Conservation (phyloP, 2,113 vertebrate species). For the Trinectes maculatus region DNA sequence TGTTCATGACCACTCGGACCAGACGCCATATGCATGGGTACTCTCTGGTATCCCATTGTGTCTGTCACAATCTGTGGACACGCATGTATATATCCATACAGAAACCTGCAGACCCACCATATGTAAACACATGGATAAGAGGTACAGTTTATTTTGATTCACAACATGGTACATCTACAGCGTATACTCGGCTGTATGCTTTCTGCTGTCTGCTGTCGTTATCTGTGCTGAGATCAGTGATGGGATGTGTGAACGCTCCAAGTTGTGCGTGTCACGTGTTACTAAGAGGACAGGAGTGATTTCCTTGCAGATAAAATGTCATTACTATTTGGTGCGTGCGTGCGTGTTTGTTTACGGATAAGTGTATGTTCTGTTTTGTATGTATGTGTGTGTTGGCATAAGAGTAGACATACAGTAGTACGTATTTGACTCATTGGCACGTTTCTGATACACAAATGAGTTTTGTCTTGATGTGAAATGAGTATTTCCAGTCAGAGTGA, state of each 20-base stretch:
- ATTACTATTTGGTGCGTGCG: slow-evolving; percentile 13
- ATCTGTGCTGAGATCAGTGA: slow-evolving; percentile 27
- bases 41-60: slow-evolving; percentile 1
- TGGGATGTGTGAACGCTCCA: slow-evolving; percentile 31
- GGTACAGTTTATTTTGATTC: slow-evolving; percentile 22
- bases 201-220: slow-evolving; percentile 29
- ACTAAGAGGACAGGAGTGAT: slow-evolving; percentile 38
- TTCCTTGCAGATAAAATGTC: slow-evolving; percentile 55
- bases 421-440: slow-evolving; percentile 18
- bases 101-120: slow-evolving; percentile 4
- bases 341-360: slow-evolving; percentile 20
- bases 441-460: slow-evolving; percentile 25
- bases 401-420: slow-evolving; percentile 3
- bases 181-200: not conserved
- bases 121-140: slow-evolving; percentile 7
- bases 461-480: slow-evolving; percentile 49
- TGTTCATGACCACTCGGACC: not conserved
- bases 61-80: slow-evolving; percentile 9
- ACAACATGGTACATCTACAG: slow-evolving; percentile 1
- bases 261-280: slow-evolving; percentile 27
- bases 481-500: slow-evolving; percentile 53
- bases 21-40: not conserved
- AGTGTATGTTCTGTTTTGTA: slow-evolving; percentile 12
- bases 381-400: not conserved
- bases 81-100: not conserved